Conservation (phyloP, 2,888 invertebrate genomes). For the Eulithis prunata region DNA sequence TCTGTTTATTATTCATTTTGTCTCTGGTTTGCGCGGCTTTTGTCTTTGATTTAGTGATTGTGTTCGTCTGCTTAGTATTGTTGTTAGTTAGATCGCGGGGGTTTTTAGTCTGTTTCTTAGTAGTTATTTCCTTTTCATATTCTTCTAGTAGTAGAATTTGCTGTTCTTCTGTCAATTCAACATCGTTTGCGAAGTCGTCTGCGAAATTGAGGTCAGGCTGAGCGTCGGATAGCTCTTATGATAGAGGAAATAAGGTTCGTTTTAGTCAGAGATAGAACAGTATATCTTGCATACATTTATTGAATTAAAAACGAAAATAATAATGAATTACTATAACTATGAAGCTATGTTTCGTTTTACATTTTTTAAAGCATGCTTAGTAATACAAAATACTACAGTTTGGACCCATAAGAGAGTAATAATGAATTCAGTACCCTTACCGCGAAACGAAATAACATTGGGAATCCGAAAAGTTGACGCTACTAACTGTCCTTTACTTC, state of each 20-base stretch:
- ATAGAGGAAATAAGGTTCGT: constrained; percentile 30
- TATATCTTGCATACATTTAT: constrained; percentile 33
- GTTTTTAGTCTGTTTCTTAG: constrained; percentile 67
- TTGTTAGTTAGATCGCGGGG: constrained; percentile 67
- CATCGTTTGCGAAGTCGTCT: constrained; percentile 87
- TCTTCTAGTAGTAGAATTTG: constrained; percentile 87
- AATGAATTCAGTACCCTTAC: background rate
- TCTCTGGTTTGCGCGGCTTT: constrained; percentile 61
- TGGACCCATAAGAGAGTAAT: background rate
- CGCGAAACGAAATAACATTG: too few species aligned
- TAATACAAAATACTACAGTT: background rate
- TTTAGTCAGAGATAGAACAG: constrained; percentile 32
- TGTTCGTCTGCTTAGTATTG: constrained; percentile 60
- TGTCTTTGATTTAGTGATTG: constrained; percentile 47
- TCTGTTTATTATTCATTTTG: constrained; percentile 58
- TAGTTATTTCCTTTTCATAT: constrained; percentile 86
- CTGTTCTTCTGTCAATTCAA: constrained; percentile 89
- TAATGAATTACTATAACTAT: constrained; percentile 5
- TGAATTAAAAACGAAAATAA: constrained; percentile 10
- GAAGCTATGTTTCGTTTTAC: background rate
- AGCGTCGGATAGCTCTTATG: constrained; percentile 27
- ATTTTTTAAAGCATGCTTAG: background rate
- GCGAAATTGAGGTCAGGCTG: constrained; percentile 49
- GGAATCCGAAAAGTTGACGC: too few species aligned
- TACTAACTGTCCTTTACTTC: too few species aligned